Percentiles rank a stretch among this genome's conserved stretches.
Conservation (phyloP, 2,797 vertebrate genomes). For the Coluber constrictor region DNA sequence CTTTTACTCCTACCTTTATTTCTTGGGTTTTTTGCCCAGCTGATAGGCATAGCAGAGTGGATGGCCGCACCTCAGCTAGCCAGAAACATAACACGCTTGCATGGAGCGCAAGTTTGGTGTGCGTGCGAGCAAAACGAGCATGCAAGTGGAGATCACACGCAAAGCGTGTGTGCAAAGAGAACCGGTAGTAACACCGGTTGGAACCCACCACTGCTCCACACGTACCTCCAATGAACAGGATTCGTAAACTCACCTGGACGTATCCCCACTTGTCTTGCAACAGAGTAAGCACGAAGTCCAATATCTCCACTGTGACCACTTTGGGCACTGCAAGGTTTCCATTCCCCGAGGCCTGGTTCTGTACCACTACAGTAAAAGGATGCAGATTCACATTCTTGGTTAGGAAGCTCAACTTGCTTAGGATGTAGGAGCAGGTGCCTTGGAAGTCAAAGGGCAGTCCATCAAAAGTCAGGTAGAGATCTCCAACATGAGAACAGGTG, state of each 20-base stretch:
- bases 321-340: slow-evolving; percentile 43
- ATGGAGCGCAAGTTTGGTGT: no score
- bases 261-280: slow-evolving; percentile 10
- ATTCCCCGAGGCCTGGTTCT: slow-evolving; percentile 55
- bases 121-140: no score
- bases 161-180: no score
- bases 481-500: slow-evolving; percentile 63
- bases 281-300: slow-evolving; percentile 44
- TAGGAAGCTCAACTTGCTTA: slow-evolving; percentile 27
- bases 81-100: no score
- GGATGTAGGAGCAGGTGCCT: slow-evolving; percentile 69
- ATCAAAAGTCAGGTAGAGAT: slow-evolving; percentile 74
- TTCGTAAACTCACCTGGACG: slow-evolving; percentile 46
- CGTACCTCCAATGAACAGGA: background rate
- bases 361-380: slow-evolving; percentile 41
- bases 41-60: no score
- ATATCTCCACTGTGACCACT: slow-evolving; percentile 41
- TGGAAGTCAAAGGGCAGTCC: slow-evolving; percentile 64
- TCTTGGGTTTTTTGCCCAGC: no score
- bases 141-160: no score
- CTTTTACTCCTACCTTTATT: no score
- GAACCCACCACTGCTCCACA: background rate
- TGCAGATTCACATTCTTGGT: slow-evolving; percentile 6
- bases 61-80: no score
- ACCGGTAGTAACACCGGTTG: no score